These are phyloP conservation scores for Latrodectus elegans DNA, from an alignment of 2,888 invertebrate species.

Conservation along the genomic window DNA sequence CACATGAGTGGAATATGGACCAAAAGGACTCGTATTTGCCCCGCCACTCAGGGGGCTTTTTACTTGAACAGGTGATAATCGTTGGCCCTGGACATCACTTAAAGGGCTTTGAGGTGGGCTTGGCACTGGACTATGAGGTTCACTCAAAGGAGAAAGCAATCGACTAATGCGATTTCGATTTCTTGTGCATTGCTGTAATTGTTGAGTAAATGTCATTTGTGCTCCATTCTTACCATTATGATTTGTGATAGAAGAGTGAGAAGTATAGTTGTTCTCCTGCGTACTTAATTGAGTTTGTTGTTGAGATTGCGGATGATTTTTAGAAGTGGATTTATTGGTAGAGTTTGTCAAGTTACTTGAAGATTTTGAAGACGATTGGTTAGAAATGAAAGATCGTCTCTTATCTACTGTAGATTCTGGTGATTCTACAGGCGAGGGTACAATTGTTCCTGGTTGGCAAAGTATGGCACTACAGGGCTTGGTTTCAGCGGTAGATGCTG, in stretches of 20 bases:
- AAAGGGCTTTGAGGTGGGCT: constrained; percentile 86
- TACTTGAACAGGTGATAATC: constrained; percentile 69
- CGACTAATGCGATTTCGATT: constrained; percentile 81
- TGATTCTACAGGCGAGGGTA: constrained; percentile 72
- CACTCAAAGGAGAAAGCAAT: constrained; percentile 79
- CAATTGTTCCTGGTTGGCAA: constrained; percentile 70
- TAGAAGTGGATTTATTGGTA: constrained; percentile 77
- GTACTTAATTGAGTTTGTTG: constrained; percentile 25
- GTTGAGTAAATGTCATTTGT: constrained; percentile 92
- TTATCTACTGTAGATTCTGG: constrained; percentile 77
- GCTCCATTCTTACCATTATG: constrained; percentile 66
- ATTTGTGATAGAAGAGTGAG: constrained; percentile 5
- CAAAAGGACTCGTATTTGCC: constrained; percentile 13
- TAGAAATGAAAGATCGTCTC: constrained; percentile 75
- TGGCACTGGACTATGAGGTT: constrained; percentile 84
- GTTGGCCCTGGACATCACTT: constrained; percentile 72
- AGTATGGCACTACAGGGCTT: constrained; percentile 80
- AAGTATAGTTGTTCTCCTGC: constrained; percentile 26
- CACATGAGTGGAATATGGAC: constrained; percentile 55
- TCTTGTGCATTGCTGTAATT: constrained; percentile 88
- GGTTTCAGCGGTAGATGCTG: constrained; percentile 78
- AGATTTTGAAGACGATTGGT: constrained; percentile 82
- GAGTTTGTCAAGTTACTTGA: constrained; percentile 83
- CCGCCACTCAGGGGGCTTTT: constrained; percentile 48
- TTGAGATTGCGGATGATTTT: constrained; percentile 35